These are phyloP conservation scores for Toxonevra muliebris DNA, from an alignment of 2,888 invertebrate genomes.

Conservation along the genomic window DNA sequence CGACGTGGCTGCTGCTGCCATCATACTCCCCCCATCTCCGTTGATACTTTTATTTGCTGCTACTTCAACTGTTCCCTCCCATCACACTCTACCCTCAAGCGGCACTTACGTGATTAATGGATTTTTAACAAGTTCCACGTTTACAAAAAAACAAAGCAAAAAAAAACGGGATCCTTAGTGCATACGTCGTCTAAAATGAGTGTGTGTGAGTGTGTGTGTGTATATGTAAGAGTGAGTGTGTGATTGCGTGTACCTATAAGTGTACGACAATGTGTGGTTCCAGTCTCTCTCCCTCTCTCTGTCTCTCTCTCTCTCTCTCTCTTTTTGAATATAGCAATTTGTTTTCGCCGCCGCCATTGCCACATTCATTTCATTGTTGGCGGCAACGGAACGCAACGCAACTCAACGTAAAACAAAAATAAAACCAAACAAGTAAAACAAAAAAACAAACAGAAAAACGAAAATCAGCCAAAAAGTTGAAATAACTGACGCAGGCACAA, in stretches of 20 bases:
- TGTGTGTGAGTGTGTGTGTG: too few relatives aligned
- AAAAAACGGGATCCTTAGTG: neutral
- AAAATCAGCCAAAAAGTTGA: conserved; percentile 53
- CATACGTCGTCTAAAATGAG: neutral
- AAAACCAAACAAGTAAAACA: neutral
- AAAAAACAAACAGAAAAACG: conserved; percentile 27
- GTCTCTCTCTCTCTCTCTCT: too few relatives aligned
- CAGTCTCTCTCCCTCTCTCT: too few relatives aligned
- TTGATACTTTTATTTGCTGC: too few relatives aligned
- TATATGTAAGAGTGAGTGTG: too few relatives aligned
- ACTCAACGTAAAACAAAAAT: conserved; percentile 28
- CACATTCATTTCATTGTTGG: conserved; percentile 29
- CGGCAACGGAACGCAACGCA: conserved; percentile 15
- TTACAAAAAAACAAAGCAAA: conserved; percentile 10
- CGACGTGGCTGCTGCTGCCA: too few relatives aligned
- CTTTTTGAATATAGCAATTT: too few relatives aligned
- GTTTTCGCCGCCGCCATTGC: too few relatives aligned
- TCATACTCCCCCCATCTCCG: too few relatives aligned
- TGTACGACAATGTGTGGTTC: too few relatives aligned
- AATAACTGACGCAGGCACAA: conserved; percentile 36
- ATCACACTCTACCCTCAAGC: conserved; percentile 47
- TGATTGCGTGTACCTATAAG: too few relatives aligned
- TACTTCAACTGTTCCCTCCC: conserved; percentile 32
- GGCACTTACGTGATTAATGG: conserved; percentile 60
- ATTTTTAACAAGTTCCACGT: conserved; percentile 58